Base-by-base conservation (phyloP, 2,797 vertebrate species). In the Staurois parvus region DNA sequence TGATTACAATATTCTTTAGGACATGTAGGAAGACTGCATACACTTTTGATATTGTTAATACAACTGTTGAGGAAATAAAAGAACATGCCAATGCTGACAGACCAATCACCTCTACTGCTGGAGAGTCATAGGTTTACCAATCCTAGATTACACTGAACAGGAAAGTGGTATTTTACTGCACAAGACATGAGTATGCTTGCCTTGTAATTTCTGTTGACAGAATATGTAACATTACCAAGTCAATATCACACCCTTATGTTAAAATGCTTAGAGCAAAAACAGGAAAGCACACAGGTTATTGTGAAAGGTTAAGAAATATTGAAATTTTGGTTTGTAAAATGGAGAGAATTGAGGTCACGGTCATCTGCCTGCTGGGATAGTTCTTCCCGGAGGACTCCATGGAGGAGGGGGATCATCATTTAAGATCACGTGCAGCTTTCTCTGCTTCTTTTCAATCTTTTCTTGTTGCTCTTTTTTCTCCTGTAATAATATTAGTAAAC, bases 331-430 rank as follows among this genome's bases (percentile, higher is more conserved):
- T 24, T 10, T 83, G 86, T 89, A 74, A 89, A 75, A 45, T 59
- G 52, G 21, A 59, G 52, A 59, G 6, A 24, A 59, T 13, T 80
- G 84, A 42, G 15, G 6, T 29, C 40, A 28, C 92, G 85, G 94
- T 83, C 92, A 97, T 92, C 94, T 95, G 90, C 92, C 69, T 83
- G 91, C 94, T 24, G 95, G 93, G 10, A 95, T 88, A 30, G 94
- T 95, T 95, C 95, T 98, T 90, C 95, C 97, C 8, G 98, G 96
- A 79, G 98, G 97, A 88, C 94, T 98, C 98, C 98, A 99, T 0
- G 97, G 96, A 76, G 94, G 95, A 88, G 91, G 93, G 0, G 90
- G 87, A 73, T 94, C 94, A 76, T 93, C 91, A 56, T 90, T 52
- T 64, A 90, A 92, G 87, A 95, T 91, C 24, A 89, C 90, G 81